Evolutionary conservation across 2,888 invertebrate species (phyloP).

Genomic region (Pristionchus mayeri): DNA sequence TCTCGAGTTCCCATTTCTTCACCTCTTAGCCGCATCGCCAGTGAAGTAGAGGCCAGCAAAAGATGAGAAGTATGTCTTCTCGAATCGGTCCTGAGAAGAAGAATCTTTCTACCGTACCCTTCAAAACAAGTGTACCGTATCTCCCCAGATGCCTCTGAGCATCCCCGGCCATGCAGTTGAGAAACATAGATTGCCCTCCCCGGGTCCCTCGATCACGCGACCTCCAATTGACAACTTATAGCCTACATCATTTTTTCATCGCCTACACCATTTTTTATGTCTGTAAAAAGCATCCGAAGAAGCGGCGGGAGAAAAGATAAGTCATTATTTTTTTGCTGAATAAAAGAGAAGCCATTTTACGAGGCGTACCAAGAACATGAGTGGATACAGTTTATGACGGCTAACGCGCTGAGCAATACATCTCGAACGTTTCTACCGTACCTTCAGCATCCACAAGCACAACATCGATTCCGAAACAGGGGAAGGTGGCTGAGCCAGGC

Average conservation of each 20-base stretch:
- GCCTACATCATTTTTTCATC: too few species aligned
- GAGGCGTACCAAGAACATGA: too few species aligned
- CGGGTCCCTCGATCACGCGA: conserved; percentile 64
- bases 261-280: too few species aligned
- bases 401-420: too few species aligned
- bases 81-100: conserved; percentile 79
- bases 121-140: conserved; percentile 82
- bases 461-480: conserved; percentile 96
- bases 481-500: conserved; percentile 96
- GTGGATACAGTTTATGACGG: too few species aligned
- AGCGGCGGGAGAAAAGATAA: too few species aligned
- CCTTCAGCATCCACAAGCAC: conserved; percentile 90
- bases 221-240: too few species aligned
- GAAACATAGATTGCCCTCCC: conserved; percentile 82
- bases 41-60: conserved; percentile 98
- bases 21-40: conserved; percentile 84
- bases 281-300: too few species aligned
- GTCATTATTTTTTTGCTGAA: too few species aligned
- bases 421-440: neutral
- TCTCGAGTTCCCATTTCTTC: neutral
- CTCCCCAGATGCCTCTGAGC: conserved; percentile 93
- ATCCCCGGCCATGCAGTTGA: conserved; percentile 97
- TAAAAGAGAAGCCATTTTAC: too few species aligned
- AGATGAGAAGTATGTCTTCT: conserved; percentile 92
- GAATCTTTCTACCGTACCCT: neutral